phyloP scores from a whole-genome alignment of 2,888 invertebrate species.

The Heliconius charithonia region DNA sequence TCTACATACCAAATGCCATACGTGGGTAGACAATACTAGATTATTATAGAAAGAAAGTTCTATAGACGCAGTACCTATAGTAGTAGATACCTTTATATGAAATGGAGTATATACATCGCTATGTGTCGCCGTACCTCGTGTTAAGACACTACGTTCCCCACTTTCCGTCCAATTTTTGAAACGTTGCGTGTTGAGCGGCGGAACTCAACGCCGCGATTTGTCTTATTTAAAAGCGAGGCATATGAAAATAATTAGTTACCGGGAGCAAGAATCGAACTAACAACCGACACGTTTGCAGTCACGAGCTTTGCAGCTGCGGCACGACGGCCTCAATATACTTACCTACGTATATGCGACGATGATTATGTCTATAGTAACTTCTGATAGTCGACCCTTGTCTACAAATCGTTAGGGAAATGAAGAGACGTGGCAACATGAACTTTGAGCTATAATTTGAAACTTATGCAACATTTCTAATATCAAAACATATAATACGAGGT shows the following conservation, averaged over 20 bases:
- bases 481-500: background rate
- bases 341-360: background rate
- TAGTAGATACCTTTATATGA: background rate
- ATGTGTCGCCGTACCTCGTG: too few species aligned
- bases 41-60: too few species aligned
- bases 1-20: too few species aligned
- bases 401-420: conserved; percentile 6
- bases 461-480: background rate
- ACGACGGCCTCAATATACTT: background rate
- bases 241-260: background rate
- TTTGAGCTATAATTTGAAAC: background rate
- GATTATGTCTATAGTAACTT: background rate
- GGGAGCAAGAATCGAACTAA: background rate
- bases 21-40: too few species aligned
- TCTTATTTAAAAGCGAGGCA: background rate
- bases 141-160: too few species aligned
- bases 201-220: background rate
- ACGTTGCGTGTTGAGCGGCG: too few species aligned
- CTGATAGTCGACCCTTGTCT: background rate
- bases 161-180: too few species aligned
- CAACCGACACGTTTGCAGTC: background rate
- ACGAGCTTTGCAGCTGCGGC: background rate
- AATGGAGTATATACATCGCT: background rate
- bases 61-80: too few species aligned
- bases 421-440: background rate